Conservation (phyloP, 2,113 vertebrate genomes). For the Stictonetta naevosa region DNA sequence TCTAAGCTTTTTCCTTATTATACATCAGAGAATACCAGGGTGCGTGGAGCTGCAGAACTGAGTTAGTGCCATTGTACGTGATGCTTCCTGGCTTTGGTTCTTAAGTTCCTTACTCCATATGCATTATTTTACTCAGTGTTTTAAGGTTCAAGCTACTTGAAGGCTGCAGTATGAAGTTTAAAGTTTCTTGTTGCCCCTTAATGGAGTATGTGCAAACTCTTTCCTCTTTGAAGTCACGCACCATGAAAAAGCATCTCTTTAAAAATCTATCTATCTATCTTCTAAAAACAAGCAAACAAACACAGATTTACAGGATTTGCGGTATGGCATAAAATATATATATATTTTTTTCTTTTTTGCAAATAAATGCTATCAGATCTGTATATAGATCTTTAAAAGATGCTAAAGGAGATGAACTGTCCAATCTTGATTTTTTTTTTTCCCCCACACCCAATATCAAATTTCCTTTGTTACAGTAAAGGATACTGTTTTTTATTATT, state of each 20-base stretch:
- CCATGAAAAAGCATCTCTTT: not conserved
- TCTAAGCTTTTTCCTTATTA: accelerated
- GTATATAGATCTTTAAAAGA: not conserved
- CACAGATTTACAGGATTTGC: not conserved
- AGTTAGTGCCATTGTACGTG: not conserved
- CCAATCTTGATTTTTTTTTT: not conserved
- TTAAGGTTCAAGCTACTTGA: not conserved
- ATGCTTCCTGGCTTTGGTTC: not conserved
- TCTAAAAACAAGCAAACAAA: not conserved
- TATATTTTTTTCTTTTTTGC: not conserved
- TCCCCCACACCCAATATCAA: not conserved
- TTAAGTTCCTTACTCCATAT: not conserved
- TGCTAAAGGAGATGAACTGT: not conserved
- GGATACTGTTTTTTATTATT: not conserved
- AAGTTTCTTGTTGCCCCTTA: not conserved
- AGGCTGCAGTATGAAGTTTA: not conserved
- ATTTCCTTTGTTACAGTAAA: not conserved
- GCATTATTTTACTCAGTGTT: not conserved
- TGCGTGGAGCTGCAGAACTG: not conserved
- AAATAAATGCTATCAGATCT: not conserved
- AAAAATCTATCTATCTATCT: not conserved
- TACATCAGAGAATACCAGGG: not conserved
- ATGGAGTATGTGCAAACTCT: not conserved
- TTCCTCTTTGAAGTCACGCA: not conserved
- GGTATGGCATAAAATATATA: not conserved